Conservation (phyloP, 2,888 invertebrate species). For the Lycia hirtaria region DNA sequence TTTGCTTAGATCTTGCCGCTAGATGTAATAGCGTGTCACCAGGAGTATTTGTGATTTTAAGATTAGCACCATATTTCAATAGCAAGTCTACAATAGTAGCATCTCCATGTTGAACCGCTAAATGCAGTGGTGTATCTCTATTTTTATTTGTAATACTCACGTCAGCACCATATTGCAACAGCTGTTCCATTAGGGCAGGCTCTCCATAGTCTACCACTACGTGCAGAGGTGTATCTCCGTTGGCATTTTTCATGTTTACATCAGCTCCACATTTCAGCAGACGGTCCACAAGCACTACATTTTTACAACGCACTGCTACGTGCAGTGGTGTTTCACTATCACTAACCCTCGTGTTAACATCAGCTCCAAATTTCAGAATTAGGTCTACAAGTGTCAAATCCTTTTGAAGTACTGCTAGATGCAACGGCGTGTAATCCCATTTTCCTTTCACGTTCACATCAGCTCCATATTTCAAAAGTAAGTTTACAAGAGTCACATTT, state of each 20-base stretch:
- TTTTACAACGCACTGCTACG: background rate
- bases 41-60: background rate
- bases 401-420: background rate
- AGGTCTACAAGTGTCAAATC: background rate
- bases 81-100: background rate
- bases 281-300: background rate
- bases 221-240: background rate
- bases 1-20: background rate
- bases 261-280: background rate
- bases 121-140: background rate
- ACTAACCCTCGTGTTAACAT: background rate
- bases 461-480: background rate
- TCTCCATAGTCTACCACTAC: background rate
- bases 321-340: background rate
- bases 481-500: background rate
- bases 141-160: background rate
- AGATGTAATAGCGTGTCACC: background rate
- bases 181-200: background rate
- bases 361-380: background rate
- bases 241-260: background rate
- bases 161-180: background rate
- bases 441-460: background rate
- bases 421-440: background rate
- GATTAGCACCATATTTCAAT: background rate
- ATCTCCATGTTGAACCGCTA: background rate